A percentile compares a stretch with the other conserved stretches of the same genome.
phyloP scores from a whole-genome alignment of 1,140 invertebrate species.

The Drosophila melanogaster region Release_6_plus_ISO1_MT NT_033779.5:13471501-13472000 shows the following conservation, averaged over 20 bases:
- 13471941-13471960: constrained; percentile 11
- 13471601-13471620: no score
- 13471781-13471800: constrained; percentile 43
- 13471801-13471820: constrained; percentile 51
- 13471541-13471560: no score
- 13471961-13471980: constrained; percentile 56
- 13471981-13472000: constrained; percentile 44
- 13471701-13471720: constrained; percentile 41
- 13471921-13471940: constrained; percentile 51
- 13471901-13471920: constrained; percentile 75
- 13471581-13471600: no score
- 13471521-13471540: no score
- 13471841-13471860: constrained; percentile 56
- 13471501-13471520: constrained; percentile 10
- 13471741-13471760: constrained; percentile 61
- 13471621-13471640: no score
- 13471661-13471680: background rate
- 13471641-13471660: background rate
- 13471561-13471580: no score
- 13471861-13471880: constrained; percentile 71
- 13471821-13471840: constrained; percentile 68
- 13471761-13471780: constrained; percentile 37
- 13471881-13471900: constrained; percentile 60
- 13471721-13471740: constrained; percentile 68
- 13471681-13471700: background rate